Conservation (phyloP, 2,888 invertebrate species). For the Frankliniella intonsa region DNA sequence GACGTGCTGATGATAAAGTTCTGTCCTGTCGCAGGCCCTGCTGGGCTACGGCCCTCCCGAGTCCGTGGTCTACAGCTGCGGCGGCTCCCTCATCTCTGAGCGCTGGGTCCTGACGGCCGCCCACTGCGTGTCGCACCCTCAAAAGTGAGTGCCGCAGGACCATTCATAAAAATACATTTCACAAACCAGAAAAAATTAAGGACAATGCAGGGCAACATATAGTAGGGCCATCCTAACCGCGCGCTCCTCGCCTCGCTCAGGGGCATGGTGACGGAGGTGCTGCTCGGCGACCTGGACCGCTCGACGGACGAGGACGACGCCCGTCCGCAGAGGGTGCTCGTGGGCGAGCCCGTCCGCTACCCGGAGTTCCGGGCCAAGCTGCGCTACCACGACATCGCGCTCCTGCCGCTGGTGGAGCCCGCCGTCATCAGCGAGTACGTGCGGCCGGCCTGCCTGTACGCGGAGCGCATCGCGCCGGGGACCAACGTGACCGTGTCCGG, state of each 20-base stretch:
- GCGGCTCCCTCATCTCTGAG: constrained; percentile 31
- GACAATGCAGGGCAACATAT: too few relatives aligned
- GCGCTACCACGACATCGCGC: constrained; percentile 2
- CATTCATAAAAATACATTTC: background rate
- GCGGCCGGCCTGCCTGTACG: constrained; percentile 11
- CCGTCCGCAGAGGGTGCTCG: background rate
- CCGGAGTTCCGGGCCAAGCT: background rate
- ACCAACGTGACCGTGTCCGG: background rate
- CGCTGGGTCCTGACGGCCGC: constrained; percentile 31
- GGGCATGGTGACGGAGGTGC: background rate
- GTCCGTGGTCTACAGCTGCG: constrained; percentile 29
- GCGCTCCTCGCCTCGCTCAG: background rate
- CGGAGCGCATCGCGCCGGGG: background rate
- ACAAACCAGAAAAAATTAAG: too few relatives aligned
- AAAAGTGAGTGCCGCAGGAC: background rate
- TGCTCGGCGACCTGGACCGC: background rate
- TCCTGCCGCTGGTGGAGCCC: background rate
- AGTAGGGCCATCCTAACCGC: background rate
- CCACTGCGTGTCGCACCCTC: background rate
- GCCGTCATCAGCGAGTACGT: background rate
- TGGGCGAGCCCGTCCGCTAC: background rate
- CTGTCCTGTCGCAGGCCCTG: constrained; percentile 29
- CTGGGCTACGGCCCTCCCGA: constrained; percentile 30
- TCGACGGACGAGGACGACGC: background rate
- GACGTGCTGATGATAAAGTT: too few relatives aligned